Conservation (phyloP, 1,140 invertebrate species). For the Aphelenchoides avenae region DNA sequence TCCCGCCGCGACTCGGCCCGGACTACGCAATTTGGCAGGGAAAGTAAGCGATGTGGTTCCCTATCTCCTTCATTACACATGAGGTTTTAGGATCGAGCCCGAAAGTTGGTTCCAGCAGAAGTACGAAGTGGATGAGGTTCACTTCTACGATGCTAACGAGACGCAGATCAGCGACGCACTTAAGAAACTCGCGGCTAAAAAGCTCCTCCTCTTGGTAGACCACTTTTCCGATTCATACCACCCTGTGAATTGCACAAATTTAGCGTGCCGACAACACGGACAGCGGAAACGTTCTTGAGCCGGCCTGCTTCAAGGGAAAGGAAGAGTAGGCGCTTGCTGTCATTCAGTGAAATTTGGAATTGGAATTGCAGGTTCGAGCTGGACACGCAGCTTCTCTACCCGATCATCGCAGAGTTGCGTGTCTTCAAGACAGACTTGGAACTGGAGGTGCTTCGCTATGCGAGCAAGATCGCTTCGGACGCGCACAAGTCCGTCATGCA, state of each 20-base stretch:
- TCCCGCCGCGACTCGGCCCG: constrained; percentile 46
- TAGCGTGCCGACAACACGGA: constrained; percentile 43
- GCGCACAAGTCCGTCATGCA: constrained; percentile 82
- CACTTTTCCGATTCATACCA: neutral
- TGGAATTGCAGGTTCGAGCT: constrained; percentile 30
- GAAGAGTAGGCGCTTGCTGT: constrained; percentile 1
- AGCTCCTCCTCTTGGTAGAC: constrained; percentile 41
- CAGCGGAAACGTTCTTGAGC: constrained; percentile 42
- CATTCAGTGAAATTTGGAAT: neutral
- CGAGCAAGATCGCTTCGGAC: constrained; percentile 80
- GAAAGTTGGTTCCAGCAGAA: constrained; percentile 54
- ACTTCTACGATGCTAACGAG: constrained; percentile 40
- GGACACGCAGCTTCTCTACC: constrained; percentile 43
- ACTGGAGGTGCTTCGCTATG: constrained; percentile 76
- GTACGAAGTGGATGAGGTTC: constrained; percentile 55
- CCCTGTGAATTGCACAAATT: neutral
- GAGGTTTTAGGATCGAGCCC: constrained; percentile 45
- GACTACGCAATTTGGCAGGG: constrained; percentile 57
- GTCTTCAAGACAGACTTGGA: constrained; percentile 56
- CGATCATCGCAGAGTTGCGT: constrained; percentile 52
- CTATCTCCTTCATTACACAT: constrained; percentile 14
- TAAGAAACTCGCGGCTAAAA: constrained; percentile 21
- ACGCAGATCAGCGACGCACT: constrained; percentile 33
- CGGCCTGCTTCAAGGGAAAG: constrained; percentile 28
- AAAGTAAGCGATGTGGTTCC: constrained; percentile 37